Percentiles rank a stretch among this genome's conserved stretches.
phyloP scores from a whole-genome alignment of 2,888 invertebrate genomes.

The Lasioglossum villosulum region DNA sequence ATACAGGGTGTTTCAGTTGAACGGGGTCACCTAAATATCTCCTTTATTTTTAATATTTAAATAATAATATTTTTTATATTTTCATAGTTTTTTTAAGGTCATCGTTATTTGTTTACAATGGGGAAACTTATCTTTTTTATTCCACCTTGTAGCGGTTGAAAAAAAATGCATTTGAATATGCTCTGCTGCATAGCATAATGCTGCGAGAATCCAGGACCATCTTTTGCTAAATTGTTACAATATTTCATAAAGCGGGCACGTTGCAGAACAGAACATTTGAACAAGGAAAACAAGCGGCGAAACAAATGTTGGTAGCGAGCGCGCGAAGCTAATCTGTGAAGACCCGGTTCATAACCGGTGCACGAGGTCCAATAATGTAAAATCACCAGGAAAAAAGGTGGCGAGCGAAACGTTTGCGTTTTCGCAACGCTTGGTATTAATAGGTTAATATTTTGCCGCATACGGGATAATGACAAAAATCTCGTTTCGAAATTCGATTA shows the following conservation, averaged over 20 bases:
- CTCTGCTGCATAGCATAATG: neutral
- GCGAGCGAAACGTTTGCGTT: neutral
- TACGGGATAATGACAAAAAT: neutral
- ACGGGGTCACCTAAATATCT: too few species aligned
- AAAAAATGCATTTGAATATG: too few species aligned
- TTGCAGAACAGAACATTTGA: neutral
- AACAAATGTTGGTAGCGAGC: neutral
- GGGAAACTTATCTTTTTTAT: too few species aligned
- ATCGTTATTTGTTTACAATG: too few species aligned
- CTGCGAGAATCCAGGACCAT: neutral
- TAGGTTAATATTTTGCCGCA: neutral
- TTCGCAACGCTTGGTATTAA: neutral
- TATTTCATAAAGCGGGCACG: neutral
- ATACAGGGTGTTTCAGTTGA: too few species aligned
- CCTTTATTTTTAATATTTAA: too few species aligned
- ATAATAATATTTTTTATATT: too few species aligned
- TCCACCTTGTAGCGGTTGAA: too few species aligned
- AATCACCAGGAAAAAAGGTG: neutral
- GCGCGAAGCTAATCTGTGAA: neutral
- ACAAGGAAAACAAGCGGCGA: neutral
- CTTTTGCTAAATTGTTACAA: neutral
- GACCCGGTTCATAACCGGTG: neutral
- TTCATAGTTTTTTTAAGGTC: too few species aligned
- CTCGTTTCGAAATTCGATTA: neutral
- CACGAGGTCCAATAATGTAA: neutral